These are phyloP conservation scores for Stictocephala bisonia DNA, from an alignment of 2,888 invertebrate genomes.

Conservation along the genomic window DNA sequence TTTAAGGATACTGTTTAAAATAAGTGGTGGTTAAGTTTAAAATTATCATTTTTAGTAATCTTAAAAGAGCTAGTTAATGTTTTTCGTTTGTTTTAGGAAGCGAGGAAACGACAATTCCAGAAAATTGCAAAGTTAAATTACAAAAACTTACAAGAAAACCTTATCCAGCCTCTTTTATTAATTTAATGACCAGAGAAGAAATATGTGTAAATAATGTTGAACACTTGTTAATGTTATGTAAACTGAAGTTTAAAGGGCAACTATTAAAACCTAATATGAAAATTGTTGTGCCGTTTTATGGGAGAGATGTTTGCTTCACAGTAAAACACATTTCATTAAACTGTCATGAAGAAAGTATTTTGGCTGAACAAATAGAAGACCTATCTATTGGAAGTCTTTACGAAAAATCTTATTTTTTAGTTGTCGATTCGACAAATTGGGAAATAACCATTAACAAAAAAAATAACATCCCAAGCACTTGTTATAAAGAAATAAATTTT, in stretches of 20 bases:
- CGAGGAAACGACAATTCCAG: neutral
- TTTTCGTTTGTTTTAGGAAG: constrained; percentile 63
- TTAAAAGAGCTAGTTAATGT: constrained; percentile 60
- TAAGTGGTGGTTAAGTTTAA: no score
- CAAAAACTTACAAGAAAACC: constrained; percentile 43
- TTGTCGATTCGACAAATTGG: constrained; percentile 58
- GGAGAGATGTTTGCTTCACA: constrained; percentile 65
- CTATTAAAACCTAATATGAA: constrained; percentile 64
- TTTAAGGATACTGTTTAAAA: no score
- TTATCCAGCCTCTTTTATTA: constrained; percentile 47
- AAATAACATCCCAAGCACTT: neutral
- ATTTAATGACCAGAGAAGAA: constrained; percentile 18
- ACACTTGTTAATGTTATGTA: neutral
- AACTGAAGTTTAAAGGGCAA: constrained; percentile 54
- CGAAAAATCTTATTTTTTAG: constrained; percentile 47
- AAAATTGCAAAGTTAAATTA: constrained; percentile 16
- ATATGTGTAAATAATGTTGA: neutral
- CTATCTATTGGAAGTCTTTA: constrained; percentile 60
- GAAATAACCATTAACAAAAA: constrained; percentile 63
- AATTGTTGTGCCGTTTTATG: constrained; percentile 66
- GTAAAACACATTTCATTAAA: constrained; percentile 61
- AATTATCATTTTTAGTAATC: no score
- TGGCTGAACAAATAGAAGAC: constrained; percentile 55
- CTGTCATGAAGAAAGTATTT: constrained; percentile 43
- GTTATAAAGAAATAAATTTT: constrained; percentile 62